Evolutionary conservation across 1,140 invertebrate genomes (phyloP).

Genomic region (Procambarus virginalis): DNA sequence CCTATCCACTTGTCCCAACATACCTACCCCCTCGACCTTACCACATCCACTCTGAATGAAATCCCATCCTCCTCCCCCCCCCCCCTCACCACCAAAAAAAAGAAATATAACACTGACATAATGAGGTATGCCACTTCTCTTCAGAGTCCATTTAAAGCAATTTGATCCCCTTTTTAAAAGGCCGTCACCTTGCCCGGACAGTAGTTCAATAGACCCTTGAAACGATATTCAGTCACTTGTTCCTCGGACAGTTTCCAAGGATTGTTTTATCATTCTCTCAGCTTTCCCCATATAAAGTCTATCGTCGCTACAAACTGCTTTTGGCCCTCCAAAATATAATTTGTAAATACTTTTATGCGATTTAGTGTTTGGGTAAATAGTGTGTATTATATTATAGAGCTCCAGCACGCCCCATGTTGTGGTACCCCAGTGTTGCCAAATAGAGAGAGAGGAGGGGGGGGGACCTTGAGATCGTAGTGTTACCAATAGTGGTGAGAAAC

Average conservation of each 20-base stretch:
- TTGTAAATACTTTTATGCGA: too few species aligned
- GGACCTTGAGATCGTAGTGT: background rate
- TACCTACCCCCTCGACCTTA: background rate
- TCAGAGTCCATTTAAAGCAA: constrained; percentile 23
- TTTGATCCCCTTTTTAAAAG: constrained; percentile 46
- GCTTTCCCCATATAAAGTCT: too few species aligned
- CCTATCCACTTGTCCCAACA: background rate
- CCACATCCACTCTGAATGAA: background rate
- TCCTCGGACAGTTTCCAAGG: background rate
- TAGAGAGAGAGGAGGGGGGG: too few species aligned
- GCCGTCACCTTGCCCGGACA: constrained; percentile 22
- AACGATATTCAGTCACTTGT: constrained; percentile 35
- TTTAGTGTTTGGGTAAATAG: too few species aligned
- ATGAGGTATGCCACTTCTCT: constrained; percentile 40
- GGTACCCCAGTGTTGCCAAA: too few species aligned
- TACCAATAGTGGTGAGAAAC: background rate
- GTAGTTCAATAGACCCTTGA: constrained; percentile 33
- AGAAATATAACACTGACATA: constrained; percentile 12
- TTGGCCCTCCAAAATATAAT: background rate
- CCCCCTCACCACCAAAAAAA: background rate
- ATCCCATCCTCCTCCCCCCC: background rate
- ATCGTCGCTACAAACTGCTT: background rate
- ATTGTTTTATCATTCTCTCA: background rate
- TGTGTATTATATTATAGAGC: too few species aligned
- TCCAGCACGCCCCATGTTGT: too few species aligned